A percentile compares a stretch with the other conserved stretches of the same genome.
Conservation (phyloP, 2,797 vertebrate species). For the Siniperca undulata region DNA sequence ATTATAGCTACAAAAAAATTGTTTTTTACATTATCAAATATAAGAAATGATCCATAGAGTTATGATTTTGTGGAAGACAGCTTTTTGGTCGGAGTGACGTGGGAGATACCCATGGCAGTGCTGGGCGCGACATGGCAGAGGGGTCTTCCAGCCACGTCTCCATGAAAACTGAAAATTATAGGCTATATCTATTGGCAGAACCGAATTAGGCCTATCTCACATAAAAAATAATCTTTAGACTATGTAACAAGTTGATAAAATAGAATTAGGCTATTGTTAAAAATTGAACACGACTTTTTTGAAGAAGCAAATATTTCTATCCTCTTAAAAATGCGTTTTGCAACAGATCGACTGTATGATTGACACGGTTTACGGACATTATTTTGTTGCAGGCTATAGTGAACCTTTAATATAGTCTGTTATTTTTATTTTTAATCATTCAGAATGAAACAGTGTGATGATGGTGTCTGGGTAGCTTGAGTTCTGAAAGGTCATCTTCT, state of each 20-base stretch:
- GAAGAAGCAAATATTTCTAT: slow-evolving; percentile 45
- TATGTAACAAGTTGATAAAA: slow-evolving; percentile 67
- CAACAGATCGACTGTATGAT: slow-evolving; percentile 55
- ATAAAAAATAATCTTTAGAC: slow-evolving; percentile 59
- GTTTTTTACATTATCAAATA: slow-evolving; percentile 65
- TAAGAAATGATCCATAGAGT: slow-evolving; percentile 64
- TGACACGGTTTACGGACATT: slow-evolving; percentile 76
- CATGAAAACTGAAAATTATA: slow-evolving; percentile 72
- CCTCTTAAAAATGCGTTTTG: slow-evolving; percentile 40
- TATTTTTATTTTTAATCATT: slow-evolving; percentile 18
- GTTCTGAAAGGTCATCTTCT: slow-evolving; percentile 86
- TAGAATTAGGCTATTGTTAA: slow-evolving; percentile 45
- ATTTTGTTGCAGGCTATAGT: slow-evolving; percentile 17
- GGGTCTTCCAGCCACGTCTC: slow-evolving; percentile 80
- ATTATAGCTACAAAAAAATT: slow-evolving; percentile 55
- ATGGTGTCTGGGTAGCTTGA: slow-evolving; percentile 73
- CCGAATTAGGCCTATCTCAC: slow-evolving; percentile 77
- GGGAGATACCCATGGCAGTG: slow-evolving; percentile 83
- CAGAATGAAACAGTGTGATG: slow-evolving; percentile 71
- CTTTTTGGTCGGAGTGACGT: slow-evolving; percentile 79
- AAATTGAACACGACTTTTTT: slow-evolving; percentile 51
- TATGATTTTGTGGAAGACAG: slow-evolving; percentile 81
- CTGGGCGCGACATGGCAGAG: slow-evolving; percentile 84
- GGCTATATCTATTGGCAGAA: slow-evolving; percentile 81
- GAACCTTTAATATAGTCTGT: slow-evolving; percentile 23